Evolutionary conservation across 2,113 vertebrate genomes (phyloP).

Genomic region (Oryzias celebensis): DNA sequence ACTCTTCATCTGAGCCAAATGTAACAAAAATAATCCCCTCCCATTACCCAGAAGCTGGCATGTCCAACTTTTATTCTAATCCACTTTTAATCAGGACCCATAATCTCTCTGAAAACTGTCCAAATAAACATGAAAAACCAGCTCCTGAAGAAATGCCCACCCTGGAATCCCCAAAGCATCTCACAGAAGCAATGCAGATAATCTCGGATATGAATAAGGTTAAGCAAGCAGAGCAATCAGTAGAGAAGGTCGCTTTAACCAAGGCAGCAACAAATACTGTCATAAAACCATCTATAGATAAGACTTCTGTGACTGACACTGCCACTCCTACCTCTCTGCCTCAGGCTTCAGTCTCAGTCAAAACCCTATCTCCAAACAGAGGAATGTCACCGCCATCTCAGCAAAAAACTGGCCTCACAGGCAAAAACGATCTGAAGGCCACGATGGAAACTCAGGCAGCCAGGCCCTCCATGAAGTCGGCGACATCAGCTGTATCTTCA

Average conservation of each 20-base stretch:
- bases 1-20: not conserved
- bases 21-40: conserved; percentile 5
- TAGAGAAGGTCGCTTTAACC: conserved; percentile 39
- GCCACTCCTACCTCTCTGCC: conserved; percentile 70
- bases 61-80: not conserved
- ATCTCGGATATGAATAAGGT: conserved; percentile 18
- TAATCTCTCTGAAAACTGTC: conserved; percentile 3
- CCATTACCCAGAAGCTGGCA: not conserved
- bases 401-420: conserved; percentile 62
- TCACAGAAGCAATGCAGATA: conserved; percentile 7
- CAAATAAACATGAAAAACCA: conserved; percentile 10
- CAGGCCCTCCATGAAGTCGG: conserved; percentile 61
- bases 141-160: conserved; percentile 4
- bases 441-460: conserved; percentile 22
- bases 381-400: conserved; percentile 65
- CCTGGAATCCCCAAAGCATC: conserved; percentile 14
- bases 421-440: conserved; percentile 46
- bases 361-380: conserved; percentile 58
- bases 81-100: conserved; percentile 14
- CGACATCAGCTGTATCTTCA: conserved; percentile 71
- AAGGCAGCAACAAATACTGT: conserved; percentile 57
- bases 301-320: conserved; percentile 67
- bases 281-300: conserved; percentile 59
- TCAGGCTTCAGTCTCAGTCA: conserved; percentile 69
- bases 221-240: conserved; percentile 32